Evolutionary conservation across 2,113 vertebrate species (phyloP), one percentile per base, ranked within the genome.

Genomic region (Mixornis gularis): DNA sequence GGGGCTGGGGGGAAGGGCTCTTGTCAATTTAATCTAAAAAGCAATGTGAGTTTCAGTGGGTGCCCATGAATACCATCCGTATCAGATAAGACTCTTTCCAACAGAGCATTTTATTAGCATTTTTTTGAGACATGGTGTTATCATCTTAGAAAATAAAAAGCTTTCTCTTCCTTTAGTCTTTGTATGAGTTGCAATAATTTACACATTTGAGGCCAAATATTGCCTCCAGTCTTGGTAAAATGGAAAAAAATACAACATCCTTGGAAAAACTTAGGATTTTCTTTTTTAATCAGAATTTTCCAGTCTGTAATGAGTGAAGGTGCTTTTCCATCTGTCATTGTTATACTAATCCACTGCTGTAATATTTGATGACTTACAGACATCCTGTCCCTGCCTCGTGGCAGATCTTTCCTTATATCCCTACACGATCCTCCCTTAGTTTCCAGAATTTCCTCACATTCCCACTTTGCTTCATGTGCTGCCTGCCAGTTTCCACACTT

Each of bases 11-110:
- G 56, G 51, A 79, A 87, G 66, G 62, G 83, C 40, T 92, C 44
- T 79, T 89, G 48, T 86, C 81, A 81, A 22, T 86, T 91, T 85
- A 82, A 89, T 92, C 83, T 92, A 90, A 90, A 88, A 90, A 82
- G 40, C 80, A 89, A 34, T 64, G 43, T 92, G 86, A 79, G 48
- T 74, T 89, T 86, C 91, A 59, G 62, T 68, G 56, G 85, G 88
- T 91, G 46, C 80, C 62, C 24, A 7, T 73, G 79, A 79, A 92
- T 59, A 78, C 74, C 51, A 46, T 86, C 52, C 64, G 48, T 82
- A 79, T 92, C 85, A 90, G 87, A 92, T 93, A 79, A 81, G 51
- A 30, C 51, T 76, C 43, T 40, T 93, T 63, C 89, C 74, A 96
- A 48, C 53, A 70, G 71, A 85, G 84, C 30, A n/a, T 62, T 87